Evolutionary conservation across 1,140 invertebrate genomes (phyloP).

Genomic region (Procambarus virginalis): DNA sequence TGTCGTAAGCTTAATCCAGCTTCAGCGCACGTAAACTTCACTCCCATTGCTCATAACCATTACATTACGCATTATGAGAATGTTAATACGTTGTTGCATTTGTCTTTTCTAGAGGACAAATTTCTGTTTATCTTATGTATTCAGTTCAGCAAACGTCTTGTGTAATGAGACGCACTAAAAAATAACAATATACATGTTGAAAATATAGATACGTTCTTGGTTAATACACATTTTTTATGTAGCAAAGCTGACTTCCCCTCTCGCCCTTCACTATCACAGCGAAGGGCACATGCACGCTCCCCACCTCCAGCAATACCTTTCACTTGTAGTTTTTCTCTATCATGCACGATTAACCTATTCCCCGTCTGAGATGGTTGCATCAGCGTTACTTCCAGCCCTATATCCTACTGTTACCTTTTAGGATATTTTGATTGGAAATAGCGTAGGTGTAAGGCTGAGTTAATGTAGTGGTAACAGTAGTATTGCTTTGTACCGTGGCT

Average conservation of each 20-base stretch:
- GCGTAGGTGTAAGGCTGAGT: neutral
- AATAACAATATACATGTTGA: too few relatives aligned
- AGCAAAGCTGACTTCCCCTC: neutral
- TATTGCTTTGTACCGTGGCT: neutral
- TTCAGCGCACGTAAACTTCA: neutral
- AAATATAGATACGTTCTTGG: neutral
- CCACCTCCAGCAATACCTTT: constrained; percentile 18
- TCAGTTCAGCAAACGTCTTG: too few relatives aligned
- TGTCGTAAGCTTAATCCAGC: neutral
- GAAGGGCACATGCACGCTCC: constrained; percentile 2
- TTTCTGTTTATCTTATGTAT: too few relatives aligned
- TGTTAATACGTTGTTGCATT: too few relatives aligned
- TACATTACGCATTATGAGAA: too few relatives aligned
- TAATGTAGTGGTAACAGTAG: neutral
- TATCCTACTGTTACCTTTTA: neutral
- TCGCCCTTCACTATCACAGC: neutral
- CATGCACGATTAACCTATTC: constrained; percentile 18
- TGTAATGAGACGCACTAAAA: too few relatives aligned
- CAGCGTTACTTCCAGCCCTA: neutral
- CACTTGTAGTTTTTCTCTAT: constrained; percentile 31
- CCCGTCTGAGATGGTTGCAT: neutral
- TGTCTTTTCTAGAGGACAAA: too few relatives aligned
- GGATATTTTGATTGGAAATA: neutral
- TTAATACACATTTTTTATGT: neutral
- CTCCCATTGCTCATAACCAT: too few relatives aligned